These are phyloP conservation scores for Dendrocopos noguchii DNA, from an alignment of 2,113 vertebrate species.

Conservation along the genomic window DNA sequence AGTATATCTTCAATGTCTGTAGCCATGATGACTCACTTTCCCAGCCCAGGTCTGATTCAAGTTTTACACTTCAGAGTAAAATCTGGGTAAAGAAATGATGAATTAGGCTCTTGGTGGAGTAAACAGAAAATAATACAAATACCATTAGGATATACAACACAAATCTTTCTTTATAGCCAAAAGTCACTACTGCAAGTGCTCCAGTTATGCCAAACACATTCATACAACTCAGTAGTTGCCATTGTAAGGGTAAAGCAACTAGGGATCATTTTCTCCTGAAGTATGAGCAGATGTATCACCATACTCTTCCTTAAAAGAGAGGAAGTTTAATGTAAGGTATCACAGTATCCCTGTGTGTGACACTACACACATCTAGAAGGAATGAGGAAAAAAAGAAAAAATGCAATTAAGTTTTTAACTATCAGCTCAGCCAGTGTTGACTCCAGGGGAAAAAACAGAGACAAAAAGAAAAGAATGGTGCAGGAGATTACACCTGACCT, in stretches of 20 bases:
- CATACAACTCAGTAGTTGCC: not conserved
- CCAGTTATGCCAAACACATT: not conserved
- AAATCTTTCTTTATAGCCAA: not conserved
- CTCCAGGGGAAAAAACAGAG: not conserved
- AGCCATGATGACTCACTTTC: not conserved
- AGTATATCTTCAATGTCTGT: not conserved
- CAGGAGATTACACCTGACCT: constrained; percentile 50
- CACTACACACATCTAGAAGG: not conserved
- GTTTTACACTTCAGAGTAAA: not conserved
- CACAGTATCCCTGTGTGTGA: no score
- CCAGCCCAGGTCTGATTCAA: not conserved
- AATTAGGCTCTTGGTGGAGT: not conserved
- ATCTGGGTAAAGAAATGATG: not conserved
- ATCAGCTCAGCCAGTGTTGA: constrained; percentile 13
- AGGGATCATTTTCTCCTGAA: not conserved
- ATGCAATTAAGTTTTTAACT: constrained; percentile 22
- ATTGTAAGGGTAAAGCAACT: not conserved
- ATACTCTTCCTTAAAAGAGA: not conserved
- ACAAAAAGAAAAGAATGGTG: not conserved
- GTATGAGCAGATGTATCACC: not conserved
- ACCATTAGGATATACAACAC: not conserved
- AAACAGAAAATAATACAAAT: not conserved
- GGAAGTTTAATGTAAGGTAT: not conserved
- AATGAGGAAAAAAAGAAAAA: not conserved
- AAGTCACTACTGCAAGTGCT: not conserved